Evolutionary conservation across 1,140 invertebrate genomes (phyloP).

Genomic region (Hydropsyche tenuis): DNA sequence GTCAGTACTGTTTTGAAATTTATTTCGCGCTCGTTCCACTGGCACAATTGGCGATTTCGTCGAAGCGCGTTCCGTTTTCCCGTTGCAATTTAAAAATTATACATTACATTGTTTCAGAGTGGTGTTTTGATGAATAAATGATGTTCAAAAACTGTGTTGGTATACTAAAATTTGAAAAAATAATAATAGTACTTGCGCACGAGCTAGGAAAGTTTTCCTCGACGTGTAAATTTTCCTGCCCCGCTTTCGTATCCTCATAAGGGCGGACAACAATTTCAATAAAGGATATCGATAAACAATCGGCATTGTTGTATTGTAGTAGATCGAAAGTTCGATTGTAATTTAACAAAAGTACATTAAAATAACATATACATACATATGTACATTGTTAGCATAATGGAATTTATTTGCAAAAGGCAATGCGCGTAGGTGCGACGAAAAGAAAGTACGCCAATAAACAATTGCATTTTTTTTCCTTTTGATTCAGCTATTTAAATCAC

Average conservation of each 20-base stretch:
- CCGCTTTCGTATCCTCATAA: neutral
- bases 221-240: neutral
- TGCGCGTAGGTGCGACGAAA: constrained; percentile 4
- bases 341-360: no score
- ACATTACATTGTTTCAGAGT: no score
- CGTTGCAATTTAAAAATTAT: neutral
- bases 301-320: constrained; percentile 7
- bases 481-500: no score
- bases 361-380: no score
- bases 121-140: no score
- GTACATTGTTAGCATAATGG: neutral
- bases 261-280: neutral
- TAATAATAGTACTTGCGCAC: no score
- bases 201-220: no score
- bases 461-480: no score
- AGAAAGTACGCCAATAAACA: constrained; percentile 12
- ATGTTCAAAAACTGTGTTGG: no score
- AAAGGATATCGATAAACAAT: constrained; percentile 5
- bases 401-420: constrained; percentile 6
- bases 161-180: no score
- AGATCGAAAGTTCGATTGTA: constrained; percentile 1
- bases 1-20: constrained; percentile 8
- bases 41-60: constrained; percentile 14
- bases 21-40: constrained; percentile 7
- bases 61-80: neutral